phyloP scores from a whole-genome alignment of 2,797 vertebrate species.

The Ptychobarbus kaznakovi region DNA sequence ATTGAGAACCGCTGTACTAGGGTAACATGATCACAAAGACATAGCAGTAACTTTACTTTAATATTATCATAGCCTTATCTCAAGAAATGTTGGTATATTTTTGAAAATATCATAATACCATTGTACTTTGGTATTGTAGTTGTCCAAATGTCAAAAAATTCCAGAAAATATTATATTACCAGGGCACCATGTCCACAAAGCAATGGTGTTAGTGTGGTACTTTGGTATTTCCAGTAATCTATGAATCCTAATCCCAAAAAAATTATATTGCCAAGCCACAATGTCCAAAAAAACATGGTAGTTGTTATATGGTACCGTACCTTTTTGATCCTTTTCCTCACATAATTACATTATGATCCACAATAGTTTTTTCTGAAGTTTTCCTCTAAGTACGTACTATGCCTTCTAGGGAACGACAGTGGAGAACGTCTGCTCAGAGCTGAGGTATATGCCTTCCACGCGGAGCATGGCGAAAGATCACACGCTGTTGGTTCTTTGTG shows the following conservation, averaged over 20 bases:
- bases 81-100: background rate
- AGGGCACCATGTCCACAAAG: background rate
- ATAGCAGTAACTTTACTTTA: background rate
- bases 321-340: background rate
- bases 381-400: conserved; percentile 9
- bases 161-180: background rate
- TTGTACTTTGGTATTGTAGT: background rate
- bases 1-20: too few relatives aligned
- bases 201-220: background rate
- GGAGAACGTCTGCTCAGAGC: conserved; percentile 92
- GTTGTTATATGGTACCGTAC: background rate
- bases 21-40: background rate
- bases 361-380: background rate
- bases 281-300: background rate
- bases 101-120: background rate
- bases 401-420: conserved; percentile 89
- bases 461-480: conserved; percentile 85
- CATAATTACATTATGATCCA: background rate
- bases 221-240: background rate
- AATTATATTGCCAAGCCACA: background rate
- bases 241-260: background rate
- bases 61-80: background rate
- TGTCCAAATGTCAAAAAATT: background rate
- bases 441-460: conserved; percentile 88
- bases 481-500: conserved; percentile 88